Percentiles rank a stretch among this genome's conserved stretches.
Conservation (phyloP, 35 echinoderm and acorn worm species). For the Lytechinus pictus region DNA sequence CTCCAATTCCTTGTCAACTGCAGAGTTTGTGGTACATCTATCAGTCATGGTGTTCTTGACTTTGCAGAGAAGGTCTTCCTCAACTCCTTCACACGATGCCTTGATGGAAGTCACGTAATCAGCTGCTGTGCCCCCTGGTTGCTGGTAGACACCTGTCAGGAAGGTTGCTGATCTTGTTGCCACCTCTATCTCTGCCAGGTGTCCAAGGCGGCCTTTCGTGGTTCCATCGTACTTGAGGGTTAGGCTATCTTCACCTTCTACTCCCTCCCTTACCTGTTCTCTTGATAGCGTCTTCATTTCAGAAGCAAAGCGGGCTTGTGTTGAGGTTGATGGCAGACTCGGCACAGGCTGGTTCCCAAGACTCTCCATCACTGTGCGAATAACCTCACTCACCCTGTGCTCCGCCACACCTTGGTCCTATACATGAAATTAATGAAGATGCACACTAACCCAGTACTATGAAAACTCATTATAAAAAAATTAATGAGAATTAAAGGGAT, state of each 20-base stretch:
- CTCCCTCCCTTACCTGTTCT: background rate
- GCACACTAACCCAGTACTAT: too few species aligned
- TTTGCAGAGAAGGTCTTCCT: background rate
- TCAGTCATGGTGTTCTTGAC: constrained; percentile 49
- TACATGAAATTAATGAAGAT: too few species aligned
- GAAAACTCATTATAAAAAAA: too few species aligned
- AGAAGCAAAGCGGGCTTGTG: too few species aligned
- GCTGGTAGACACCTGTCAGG: background rate
- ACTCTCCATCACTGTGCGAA: too few species aligned
- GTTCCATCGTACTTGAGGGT: constrained; percentile 58
- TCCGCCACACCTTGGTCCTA: too few species aligned
- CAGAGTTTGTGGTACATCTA: constrained; percentile 23
- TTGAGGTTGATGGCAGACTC: too few species aligned
- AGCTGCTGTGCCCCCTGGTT: background rate
- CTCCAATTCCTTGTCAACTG: constrained; percentile 17
- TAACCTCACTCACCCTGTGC: too few species aligned
- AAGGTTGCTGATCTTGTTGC: background rate
- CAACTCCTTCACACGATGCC: background rate
- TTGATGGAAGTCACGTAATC: constrained; percentile 26
- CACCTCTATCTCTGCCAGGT: constrained; percentile 40
- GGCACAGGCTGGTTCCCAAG: too few species aligned
- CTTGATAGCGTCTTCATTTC: background rate
- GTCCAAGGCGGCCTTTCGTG: constrained; percentile 5
- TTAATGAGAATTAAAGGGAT: too few species aligned
- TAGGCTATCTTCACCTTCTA: background rate